Conservation (phyloP, 2,113 vertebrate species). For the Melanostigma gelatinosum region DNA sequence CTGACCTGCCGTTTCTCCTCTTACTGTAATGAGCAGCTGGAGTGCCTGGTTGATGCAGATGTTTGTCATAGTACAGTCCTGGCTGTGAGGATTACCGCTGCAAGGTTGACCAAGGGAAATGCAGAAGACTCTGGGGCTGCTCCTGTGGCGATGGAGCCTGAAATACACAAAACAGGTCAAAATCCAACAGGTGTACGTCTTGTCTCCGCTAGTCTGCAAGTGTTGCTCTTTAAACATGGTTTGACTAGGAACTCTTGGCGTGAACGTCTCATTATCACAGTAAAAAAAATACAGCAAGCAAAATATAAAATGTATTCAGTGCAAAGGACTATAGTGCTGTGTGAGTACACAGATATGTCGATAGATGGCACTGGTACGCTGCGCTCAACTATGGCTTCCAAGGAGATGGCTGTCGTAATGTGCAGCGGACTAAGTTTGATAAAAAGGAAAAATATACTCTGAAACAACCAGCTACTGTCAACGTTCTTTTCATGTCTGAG, state of each 20-base stretch:
- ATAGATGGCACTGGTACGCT: slow-evolving; percentile 69
- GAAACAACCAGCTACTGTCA: slow-evolving; percentile 27
- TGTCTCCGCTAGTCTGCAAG: neutral
- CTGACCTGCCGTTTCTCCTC: slow-evolving; percentile 59
- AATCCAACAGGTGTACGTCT: neutral
- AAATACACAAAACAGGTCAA: slow-evolving; percentile 45
- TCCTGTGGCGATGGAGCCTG: slow-evolving; percentile 88
- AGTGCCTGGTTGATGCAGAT: slow-evolving; percentile 36
- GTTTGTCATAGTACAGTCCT: slow-evolving; percentile 83
- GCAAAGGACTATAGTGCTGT: neutral
- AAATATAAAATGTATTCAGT: neutral
- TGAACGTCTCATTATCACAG: neutral
- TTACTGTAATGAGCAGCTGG: slow-evolving; percentile 38
- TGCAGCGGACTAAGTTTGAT: slow-evolving; percentile 2
- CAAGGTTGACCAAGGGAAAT: slow-evolving; percentile 84
- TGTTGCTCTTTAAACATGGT: neutral
- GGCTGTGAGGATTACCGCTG: slow-evolving; percentile 90
- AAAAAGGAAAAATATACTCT: slow-evolving; percentile 23
- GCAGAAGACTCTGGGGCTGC: slow-evolving; percentile 85
- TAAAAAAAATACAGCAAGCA: neutral
- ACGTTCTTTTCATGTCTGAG: slow-evolving; percentile 20
- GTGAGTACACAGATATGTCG: slow-evolving; percentile 17
- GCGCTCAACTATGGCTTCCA: neutral
- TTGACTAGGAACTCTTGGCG: neutral
- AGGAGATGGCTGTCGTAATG: neutral